phyloP scores from a whole-genome alignment of 2,888 invertebrate species.

The Ophion obscuratus region DNA sequence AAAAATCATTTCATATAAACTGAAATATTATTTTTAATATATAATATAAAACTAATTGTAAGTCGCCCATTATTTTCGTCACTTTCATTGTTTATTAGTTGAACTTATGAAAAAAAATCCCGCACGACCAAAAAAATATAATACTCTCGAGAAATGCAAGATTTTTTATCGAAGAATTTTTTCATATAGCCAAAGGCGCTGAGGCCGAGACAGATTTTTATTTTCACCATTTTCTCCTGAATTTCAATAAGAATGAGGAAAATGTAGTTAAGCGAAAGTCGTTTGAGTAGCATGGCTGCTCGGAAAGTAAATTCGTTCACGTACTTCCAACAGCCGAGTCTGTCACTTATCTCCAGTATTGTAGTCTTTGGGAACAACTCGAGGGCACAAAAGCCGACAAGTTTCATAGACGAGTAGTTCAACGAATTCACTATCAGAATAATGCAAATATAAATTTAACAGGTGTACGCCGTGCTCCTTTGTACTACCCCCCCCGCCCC shows the following conservation, averaged over 20 bases:
- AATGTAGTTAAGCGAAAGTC: constrained; percentile 24
- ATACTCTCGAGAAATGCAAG: too few relatives aligned
- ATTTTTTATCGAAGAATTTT: too few relatives aligned
- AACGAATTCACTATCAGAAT: constrained; percentile 25
- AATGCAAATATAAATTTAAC: constrained; percentile 41
- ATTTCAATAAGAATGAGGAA: constrained; percentile 24
- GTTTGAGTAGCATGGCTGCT: constrained; percentile 4
- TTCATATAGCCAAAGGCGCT: too few relatives aligned
- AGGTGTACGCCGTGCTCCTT: background rate
- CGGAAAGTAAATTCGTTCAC: constrained; percentile 39
- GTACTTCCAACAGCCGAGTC: constrained; percentile 37
- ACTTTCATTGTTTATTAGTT: too few relatives aligned
- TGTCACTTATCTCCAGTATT: constrained; percentile 52
- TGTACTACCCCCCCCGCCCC: background rate
- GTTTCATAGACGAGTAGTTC: constrained; percentile 51
- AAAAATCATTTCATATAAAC: too few relatives aligned
- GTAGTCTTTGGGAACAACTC: constrained; percentile 26
- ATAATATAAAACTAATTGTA: too few relatives aligned
- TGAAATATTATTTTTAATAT: too few relatives aligned
- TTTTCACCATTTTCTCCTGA: background rate
- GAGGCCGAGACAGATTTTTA: too few relatives aligned
- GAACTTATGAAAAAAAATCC: too few relatives aligned
- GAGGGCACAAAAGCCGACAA: constrained; percentile 45
- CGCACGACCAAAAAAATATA: too few relatives aligned
- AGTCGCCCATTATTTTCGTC: too few relatives aligned